Conservation (phyloP, 1,140 invertebrate genomes). For the Notospermus geniculatus region DNA sequence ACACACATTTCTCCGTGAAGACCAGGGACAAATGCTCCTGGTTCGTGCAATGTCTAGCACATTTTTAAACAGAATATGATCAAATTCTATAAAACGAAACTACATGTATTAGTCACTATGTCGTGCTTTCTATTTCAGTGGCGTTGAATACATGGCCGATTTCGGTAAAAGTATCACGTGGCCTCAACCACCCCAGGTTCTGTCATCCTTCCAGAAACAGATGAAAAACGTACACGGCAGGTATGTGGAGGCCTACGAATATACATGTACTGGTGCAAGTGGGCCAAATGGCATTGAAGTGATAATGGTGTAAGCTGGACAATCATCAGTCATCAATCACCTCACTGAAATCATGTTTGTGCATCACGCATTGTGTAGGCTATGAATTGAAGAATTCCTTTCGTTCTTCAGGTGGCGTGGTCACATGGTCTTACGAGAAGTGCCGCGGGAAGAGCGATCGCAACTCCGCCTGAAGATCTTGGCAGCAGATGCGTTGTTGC, state of each 20-base stretch:
- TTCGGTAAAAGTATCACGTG: slow-evolving; percentile 78
- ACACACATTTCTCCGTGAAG: too few relatives aligned
- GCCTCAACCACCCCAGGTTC: slow-evolving; percentile 73
- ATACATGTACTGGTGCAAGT: neutral
- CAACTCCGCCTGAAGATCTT: slow-evolving; percentile 78
- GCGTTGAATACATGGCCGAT: slow-evolving; percentile 61
- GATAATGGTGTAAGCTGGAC: too few relatives aligned
- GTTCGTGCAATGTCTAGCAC: too few relatives aligned
- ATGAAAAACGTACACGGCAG: slow-evolving; percentile 51
- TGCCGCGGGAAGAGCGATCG: slow-evolving; percentile 82
- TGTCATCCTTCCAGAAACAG: slow-evolving; percentile 60
- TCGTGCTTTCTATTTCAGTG: slow-evolving; percentile 40
- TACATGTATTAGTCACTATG: too few relatives aligned
- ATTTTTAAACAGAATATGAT: too few relatives aligned
- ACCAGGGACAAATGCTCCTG: too few relatives aligned
- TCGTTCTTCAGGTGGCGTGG: slow-evolving; percentile 79
- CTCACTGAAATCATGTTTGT: too few relatives aligned
- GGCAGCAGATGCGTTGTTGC: slow-evolving; percentile 73
- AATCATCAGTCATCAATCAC: too few relatives aligned
- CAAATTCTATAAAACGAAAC: too few relatives aligned
- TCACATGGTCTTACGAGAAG: slow-evolving; percentile 76
- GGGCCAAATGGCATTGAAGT: too few relatives aligned
- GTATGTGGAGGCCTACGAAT: slow-evolving; percentile 36
- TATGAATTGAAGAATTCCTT: neutral
- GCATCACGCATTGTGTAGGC: too few relatives aligned